Percentiles rank a stretch among this genome's conserved stretches.
Conservation (phyloP, 1,140 invertebrate species). For the Littorina saxatilis region DNA sequence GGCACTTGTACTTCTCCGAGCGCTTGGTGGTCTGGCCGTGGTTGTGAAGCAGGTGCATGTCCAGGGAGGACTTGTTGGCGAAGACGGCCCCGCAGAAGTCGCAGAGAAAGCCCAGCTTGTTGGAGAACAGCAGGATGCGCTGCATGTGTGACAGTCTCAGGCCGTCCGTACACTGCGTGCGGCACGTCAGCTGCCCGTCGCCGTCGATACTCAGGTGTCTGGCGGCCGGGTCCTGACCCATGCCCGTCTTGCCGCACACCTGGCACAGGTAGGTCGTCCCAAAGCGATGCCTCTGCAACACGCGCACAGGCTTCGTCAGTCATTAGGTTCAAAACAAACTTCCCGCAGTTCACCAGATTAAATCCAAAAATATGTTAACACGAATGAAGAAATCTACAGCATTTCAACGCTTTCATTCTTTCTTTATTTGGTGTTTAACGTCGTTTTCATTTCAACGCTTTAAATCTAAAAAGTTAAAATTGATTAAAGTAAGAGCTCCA, state of each 20-base stretch:
- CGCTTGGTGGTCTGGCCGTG: not conserved
- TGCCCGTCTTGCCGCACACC: not conserved
- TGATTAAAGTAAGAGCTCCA: no score
- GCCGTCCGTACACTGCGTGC: not conserved
- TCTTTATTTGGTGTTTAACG: no score
- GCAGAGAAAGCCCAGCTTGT: not conserved
- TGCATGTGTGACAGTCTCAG: not conserved
- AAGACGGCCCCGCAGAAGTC: not conserved
- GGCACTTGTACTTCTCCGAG: constrained; percentile 13
- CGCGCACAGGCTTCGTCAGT: not conserved
- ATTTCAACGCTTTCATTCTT: no score
- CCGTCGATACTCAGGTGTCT: not conserved
- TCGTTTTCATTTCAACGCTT: no score
- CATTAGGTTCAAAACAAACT: no score
- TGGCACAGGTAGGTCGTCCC: not conserved
- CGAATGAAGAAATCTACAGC: no score
- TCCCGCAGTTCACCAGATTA: no score
- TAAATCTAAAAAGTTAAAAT: no score
- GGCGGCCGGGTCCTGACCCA: not conserved
- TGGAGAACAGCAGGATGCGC: not conserved
- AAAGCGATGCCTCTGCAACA: not conserved
- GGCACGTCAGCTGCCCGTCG: not conserved
- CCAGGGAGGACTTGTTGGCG: not conserved
- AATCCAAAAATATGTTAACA: no score
- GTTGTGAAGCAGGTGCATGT: not conserved